phyloP scores from a whole-genome alignment of 2,113 vertebrate species.

The Grammomys surdaster region DNA sequence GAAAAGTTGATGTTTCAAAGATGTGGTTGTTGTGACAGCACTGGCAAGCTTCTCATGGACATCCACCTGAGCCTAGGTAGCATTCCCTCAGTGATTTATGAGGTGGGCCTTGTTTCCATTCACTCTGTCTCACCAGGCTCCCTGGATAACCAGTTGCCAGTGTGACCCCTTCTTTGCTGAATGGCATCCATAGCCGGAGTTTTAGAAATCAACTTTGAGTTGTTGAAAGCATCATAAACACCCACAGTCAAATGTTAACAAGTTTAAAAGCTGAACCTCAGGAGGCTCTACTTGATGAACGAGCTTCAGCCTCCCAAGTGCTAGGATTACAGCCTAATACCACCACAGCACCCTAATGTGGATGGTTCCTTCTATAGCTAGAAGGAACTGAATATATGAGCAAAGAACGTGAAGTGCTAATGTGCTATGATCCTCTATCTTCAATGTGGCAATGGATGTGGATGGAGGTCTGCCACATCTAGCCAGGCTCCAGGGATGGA shows the following conservation, averaged over 20 bases:
- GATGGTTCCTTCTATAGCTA: neutral
- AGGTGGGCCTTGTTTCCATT: neutral
- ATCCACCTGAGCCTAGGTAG: fast-evolving
- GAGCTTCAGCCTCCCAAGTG: neutral
- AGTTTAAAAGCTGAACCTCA: slow-evolving; percentile 30
- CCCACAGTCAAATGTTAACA: neutral
- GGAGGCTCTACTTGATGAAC: slow-evolving; percentile 27
- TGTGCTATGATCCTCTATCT: no score
- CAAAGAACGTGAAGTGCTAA: no score
- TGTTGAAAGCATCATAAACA: neutral
- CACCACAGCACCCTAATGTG: neutral
- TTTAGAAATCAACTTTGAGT: neutral
- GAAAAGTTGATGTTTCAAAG: neutral
- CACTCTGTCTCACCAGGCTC: neutral
- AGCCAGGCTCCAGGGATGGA: neutral
- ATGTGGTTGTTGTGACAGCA: neutral
- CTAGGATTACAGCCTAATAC: neutral
- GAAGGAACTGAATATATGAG: no score
- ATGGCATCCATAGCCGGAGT: fast-evolving
- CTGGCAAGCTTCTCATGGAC: neutral
- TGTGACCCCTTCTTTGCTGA: neutral
- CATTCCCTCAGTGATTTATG: neutral
- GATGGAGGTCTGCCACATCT: neutral
- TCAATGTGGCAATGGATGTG: neutral
- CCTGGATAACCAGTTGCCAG: neutral